Evolutionary conservation across 2,113 vertebrate species (phyloP).

Genomic region (Acanthisitta chloris): DNA sequence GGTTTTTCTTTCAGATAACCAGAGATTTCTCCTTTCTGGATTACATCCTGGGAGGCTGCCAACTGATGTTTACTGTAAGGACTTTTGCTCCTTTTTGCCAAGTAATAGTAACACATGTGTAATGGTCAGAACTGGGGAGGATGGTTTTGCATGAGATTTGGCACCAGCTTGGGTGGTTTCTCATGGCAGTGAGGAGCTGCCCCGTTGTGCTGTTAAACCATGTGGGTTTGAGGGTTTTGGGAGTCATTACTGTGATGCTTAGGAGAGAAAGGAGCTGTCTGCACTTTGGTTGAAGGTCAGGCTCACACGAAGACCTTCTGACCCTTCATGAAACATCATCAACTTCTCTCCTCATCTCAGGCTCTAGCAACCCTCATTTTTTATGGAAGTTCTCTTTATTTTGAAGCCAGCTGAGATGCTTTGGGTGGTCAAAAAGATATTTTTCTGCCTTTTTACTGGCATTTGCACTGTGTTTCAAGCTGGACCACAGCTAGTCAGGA

Average conservation of each 20-base stretch:
- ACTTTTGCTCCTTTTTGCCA: background rate
- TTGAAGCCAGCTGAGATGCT: background rate
- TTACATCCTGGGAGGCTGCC: constrained; percentile 97
- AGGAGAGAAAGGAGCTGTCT: background rate
- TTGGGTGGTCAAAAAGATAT: background rate
- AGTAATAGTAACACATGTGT: background rate
- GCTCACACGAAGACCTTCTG: background rate
- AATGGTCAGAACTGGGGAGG: background rate
- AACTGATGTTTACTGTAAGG: constrained; percentile 97
- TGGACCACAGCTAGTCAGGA: background rate
- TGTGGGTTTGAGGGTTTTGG: background rate
- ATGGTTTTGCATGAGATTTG: background rate
- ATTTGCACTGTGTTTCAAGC: background rate
- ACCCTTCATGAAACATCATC: background rate
- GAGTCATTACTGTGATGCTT: background rate
- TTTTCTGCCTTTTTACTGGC: background rate
- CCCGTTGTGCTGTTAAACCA: fast-evolving
- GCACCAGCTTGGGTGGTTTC: background rate
- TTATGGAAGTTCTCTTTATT: background rate
- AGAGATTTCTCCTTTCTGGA: constrained; percentile 96
- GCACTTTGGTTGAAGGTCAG: background rate
- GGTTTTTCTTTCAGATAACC: constrained; percentile 79
- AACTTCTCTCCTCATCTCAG: background rate
- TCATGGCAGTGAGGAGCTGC: background rate
- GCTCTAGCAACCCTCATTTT: background rate